Evolutionary conservation across 1,140 invertebrate genomes (phyloP).

Genomic region (Caenorhabditis remanei): DNA sequence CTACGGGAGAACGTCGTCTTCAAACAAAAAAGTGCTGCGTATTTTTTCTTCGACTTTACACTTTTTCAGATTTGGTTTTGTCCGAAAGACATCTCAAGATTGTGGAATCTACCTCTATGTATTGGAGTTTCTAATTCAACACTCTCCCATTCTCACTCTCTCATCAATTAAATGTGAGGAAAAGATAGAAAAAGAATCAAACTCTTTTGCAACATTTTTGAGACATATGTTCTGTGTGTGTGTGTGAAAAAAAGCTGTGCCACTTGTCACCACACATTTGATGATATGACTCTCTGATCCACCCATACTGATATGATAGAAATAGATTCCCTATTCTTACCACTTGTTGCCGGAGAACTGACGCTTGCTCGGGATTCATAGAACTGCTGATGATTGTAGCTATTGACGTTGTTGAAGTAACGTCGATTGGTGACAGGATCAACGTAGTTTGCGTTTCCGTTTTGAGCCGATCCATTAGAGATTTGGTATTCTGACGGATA

Average conservation of each 20-base stretch:
- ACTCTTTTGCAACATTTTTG: constrained; percentile 24
- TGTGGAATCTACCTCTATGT: too few relatives aligned
- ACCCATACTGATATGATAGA: neutral
- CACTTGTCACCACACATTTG: constrained; percentile 39
- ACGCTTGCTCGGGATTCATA: constrained; percentile 31
- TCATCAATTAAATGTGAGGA: constrained; percentile 19
- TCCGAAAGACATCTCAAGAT: too few relatives aligned
- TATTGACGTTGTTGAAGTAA: constrained; percentile 28
- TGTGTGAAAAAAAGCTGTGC: constrained; percentile 30
- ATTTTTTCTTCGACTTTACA: neutral
- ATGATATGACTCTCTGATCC: constrained; percentile 7
- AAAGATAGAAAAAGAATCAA: constrained; percentile 6
- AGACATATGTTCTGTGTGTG: constrained; percentile 11
- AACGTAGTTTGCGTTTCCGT: neutral
- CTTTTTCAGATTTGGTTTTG: neutral
- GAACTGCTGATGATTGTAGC: constrained; percentile 43
- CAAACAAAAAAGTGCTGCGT: neutral
- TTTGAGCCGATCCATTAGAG: constrained; percentile 32
- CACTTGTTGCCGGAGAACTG: constrained; percentile 31
- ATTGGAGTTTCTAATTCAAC: too few relatives aligned
- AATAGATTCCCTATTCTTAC: constrained; percentile 39
- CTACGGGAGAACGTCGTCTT: neutral
- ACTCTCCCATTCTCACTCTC: neutral
- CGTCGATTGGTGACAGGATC: neutral
- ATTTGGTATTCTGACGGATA: constrained; percentile 41